Evolutionary conservation across 2,797 vertebrate species (phyloP), one percentile per base, ranked within the genome.

Genomic region (Knipowitschia caucasica): DNA sequence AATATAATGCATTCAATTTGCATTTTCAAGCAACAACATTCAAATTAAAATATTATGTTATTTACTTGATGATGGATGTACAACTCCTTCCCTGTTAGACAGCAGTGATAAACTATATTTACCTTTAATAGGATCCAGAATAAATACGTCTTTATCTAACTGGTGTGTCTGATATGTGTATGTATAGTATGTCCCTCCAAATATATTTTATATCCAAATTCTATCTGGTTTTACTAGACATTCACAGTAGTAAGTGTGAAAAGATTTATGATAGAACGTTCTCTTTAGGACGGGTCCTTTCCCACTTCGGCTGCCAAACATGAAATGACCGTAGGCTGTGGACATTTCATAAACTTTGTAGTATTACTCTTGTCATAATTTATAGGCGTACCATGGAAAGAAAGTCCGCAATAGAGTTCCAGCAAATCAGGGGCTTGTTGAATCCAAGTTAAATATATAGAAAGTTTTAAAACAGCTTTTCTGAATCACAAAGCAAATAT

Each of bases 151-250:
- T n/a, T n/a, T n/a, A n/a, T n/a, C n/a, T n/a, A n/a, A n/a, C n/a
- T n/a, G n/a, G n/a, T n/a, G n/a, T n/a, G n/a, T n/a, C n/a, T n/a
- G n/a, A n/a, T n/a, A n/a, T n/a, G n/a, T n/a, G n/a, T n/a, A n/a
- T n/a, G n/a, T n/a, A n/a, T n/a, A n/a, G n/a, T n/a, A 24, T 4
- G 35, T 9, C 21, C 29, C 53, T 61, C 54, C 45, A 45, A 52
- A 69, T 53, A 53, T 59, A 63, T 71, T 59, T 67, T 53, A 53
- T 59, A 63, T 71, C 57, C 45, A 66, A 29, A 14, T 67, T 80
- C 55, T 61, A 45, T 61, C n/a, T n/a, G 58, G 54, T 46, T 66
- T 31, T 47, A 43, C 56, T 61, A 61, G 42, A 73, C 53, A n/a
- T 65, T 70, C 42, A 54, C 29, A 55, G 49, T 38, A 33, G 46